Percentiles rank a stretch among this genome's conserved stretches.
These are phyloP conservation scores for Perizoma affinitatum DNA, from an alignment of 2,888 invertebrate species.

Conservation along the genomic window DNA sequence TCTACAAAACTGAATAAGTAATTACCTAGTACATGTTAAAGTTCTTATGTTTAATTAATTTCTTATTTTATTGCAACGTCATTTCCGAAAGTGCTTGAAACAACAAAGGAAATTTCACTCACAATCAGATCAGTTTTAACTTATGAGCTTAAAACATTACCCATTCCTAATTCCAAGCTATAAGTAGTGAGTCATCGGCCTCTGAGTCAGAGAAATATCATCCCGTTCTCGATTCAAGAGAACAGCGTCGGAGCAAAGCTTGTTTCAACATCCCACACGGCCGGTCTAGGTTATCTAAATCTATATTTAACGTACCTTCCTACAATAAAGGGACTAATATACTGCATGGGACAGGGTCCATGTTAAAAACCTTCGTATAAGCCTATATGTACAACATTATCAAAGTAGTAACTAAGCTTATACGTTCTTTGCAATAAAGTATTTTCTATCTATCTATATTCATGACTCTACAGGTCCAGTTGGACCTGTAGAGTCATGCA, in stretches of 20 bases:
- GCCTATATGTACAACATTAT: too few species aligned
- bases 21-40: too few species aligned
- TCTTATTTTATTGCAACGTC: slow-evolving; percentile 13
- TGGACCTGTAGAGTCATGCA: too few species aligned
- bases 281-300: slow-evolving; percentile 51
- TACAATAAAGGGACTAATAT: slow-evolving; percentile 17
- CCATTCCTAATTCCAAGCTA: slow-evolving; percentile 54
- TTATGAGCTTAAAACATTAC: slow-evolving; percentile 50
- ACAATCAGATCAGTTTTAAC: slow-evolving; percentile 39
- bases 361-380: too few species aligned
- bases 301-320: slow-evolving; percentile 37
- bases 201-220: slow-evolving; percentile 66
- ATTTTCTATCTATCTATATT: too few species aligned
- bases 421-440: too few species aligned
- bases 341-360: slow-evolving; percentile 6
- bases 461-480: too few species aligned
- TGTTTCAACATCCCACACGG: slow-evolving; percentile 40
- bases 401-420: too few species aligned
- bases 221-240: slow-evolving; percentile 45
- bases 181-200: slow-evolving; percentile 69
- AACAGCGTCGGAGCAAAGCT: slow-evolving; percentile 25
- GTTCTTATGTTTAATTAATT: not conserved
- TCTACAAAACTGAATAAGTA: too few species aligned
- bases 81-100: slow-evolving; percentile 32
- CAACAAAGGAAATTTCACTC: slow-evolving; percentile 37